A percentile compares a stretch with the other conserved stretches of the same genome.
phyloP scores from a whole-genome alignment of 2,113 vertebrate genomes.

The Takifugu flavidus region DNA sequence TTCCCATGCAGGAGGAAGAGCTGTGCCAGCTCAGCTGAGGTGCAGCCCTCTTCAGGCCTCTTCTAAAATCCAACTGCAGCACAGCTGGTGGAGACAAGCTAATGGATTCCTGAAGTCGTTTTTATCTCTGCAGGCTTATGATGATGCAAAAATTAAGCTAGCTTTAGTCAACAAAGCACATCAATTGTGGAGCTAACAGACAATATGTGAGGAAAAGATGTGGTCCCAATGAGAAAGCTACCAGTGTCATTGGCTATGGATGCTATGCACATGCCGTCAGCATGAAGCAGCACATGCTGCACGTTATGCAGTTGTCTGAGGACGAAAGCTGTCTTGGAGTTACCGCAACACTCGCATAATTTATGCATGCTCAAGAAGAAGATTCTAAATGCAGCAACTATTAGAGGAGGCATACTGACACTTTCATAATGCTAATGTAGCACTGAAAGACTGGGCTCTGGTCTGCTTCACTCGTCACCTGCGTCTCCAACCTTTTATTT shows the following conservation, averaged over 20 bases:
- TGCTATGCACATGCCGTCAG: slow-evolving; percentile 13
- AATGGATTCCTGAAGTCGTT: background rate
- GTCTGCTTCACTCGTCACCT: background rate
- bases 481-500: slow-evolving; percentile 3
- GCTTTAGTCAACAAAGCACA: slow-evolving; percentile 42
- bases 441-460: slow-evolving; percentile 35
- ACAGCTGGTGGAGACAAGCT: slow-evolving; percentile 45
- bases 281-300: slow-evolving; percentile 7
- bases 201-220: background rate
- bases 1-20: too few relatives aligned
- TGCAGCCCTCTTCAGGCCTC: background rate
- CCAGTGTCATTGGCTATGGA: background rate
- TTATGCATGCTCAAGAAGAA: slow-evolving; percentile 28
- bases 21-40: slow-evolving; percentile 10
- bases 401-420: slow-evolving; percentile 12
- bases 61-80: slow-evolving; percentile 15
- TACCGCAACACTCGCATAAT: slow-evolving; percentile 31
- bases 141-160: slow-evolving; percentile 30
- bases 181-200: slow-evolving; percentile 19
- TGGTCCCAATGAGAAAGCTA: background rate
- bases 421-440: slow-evolving; percentile 46
- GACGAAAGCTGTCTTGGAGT: slow-evolving; percentile 41
- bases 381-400: slow-evolving; percentile 19
- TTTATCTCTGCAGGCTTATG: slow-evolving; percentile 6
- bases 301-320: slow-evolving; percentile 16